These are phyloP conservation scores for Chymomyza procnemis DNA, from an alignment of 2,888 invertebrate genomes.

Conservation along the genomic window DNA sequence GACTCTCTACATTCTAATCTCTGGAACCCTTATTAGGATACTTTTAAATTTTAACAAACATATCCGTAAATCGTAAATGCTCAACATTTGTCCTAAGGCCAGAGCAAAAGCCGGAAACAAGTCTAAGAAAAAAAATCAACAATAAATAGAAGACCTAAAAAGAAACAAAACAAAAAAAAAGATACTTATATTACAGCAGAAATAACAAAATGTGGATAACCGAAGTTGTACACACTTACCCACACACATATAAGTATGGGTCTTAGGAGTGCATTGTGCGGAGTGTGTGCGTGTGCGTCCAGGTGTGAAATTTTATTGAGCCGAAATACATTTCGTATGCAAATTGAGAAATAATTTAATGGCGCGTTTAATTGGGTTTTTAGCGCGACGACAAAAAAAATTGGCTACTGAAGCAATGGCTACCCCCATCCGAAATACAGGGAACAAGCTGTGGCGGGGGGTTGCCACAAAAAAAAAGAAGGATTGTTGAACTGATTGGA, in stretches of 20 bases:
- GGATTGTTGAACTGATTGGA: constrained; percentile 64
- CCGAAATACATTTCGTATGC: constrained; percentile 71
- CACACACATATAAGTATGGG: background rate
- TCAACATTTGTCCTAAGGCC: background rate
- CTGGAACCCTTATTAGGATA: too few relatives aligned
- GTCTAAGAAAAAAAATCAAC: constrained; percentile 34
- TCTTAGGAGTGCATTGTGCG: constrained; percentile 1
- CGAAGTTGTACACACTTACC: background rate
- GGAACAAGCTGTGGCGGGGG: too few relatives aligned
- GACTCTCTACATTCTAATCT: too few relatives aligned
- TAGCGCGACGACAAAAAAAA: constrained; percentile 44
- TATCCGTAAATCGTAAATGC: background rate
- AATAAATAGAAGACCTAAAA: constrained; percentile 39
- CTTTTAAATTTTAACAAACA: too few relatives aligned
- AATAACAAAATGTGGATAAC: background rate
- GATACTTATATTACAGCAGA: background rate
- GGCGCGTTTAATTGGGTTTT: constrained; percentile 72
- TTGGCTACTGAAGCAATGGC: constrained; percentile 6
- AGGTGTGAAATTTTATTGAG: constrained; percentile 71
- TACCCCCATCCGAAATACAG: background rate
- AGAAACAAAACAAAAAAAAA: constrained; percentile 11
- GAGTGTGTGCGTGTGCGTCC: constrained; percentile 39
- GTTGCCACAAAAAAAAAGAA: constrained; percentile 43
- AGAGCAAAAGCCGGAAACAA: constrained; percentile 16
- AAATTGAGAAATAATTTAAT: constrained; percentile 71